Base-by-base conservation (phyloP, 1,140 invertebrate genomes). In the Orchestia grillus region DNA sequence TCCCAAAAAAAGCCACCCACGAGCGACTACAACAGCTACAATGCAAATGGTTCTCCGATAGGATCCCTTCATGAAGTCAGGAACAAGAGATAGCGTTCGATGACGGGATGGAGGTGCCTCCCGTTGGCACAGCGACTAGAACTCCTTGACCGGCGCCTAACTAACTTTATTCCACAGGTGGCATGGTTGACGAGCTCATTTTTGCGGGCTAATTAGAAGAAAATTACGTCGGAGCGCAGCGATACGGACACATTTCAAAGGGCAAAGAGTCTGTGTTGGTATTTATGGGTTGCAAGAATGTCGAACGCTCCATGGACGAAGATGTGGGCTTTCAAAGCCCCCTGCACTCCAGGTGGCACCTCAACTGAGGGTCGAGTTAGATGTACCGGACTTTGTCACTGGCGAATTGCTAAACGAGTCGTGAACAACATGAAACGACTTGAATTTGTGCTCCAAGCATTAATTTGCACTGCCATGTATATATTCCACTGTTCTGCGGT, bases 181-280 rank as follows among this genome's bases (percentile, higher is more conserved):
- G 92, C 92, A n/a, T 40, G 44, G 92, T 94, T 47, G 44, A 94
- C 19, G 43, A 47, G 44, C 43, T 45, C 92, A 15, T 94, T 44
- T 94, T 94, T 94, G 92, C 44, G 16, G 92, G 43, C 92, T 94
- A 94, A 94, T 94, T 94, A 94, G 92, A 94, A 44, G 44, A 94
- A 94, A 94, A 94, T 94, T 94, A 47, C 44, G 92, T 47, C 92
- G 44, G 36, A 15, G 36, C 19, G 92, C 43, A 40, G 92, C 92
- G 19, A 6, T 6, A 4, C 44, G 36, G 92, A 94, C 92, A 94
- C 92, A 94, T 94, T 94, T 45, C 41, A 94, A 94, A 94, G 92
- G 92, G 92, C 92, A 94, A 45, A 44, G 92, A 94, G 92, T 94
- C 92, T 40, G 36, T 40, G 43, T 8, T 94, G 43, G 44, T 94